phyloP scores from a whole-genome alignment of 2,888 invertebrate species.

The Portevinia maculata region DNA sequence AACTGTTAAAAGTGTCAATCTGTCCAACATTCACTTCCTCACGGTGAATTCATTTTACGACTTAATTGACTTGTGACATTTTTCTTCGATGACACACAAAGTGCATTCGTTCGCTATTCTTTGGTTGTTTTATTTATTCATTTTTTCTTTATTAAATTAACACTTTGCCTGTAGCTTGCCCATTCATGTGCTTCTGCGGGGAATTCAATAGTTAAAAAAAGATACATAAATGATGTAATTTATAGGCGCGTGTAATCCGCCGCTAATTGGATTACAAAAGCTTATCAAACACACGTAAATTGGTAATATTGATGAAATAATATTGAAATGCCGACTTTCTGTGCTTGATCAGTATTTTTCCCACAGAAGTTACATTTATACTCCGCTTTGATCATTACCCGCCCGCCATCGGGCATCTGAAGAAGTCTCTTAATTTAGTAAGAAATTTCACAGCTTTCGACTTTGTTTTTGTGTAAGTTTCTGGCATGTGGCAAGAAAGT shows the following conservation, averaged over 20 bases:
- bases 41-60: constrained; percentile 38
- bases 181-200: neutral
- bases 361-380: constrained; percentile 35
- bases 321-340: constrained; percentile 35
- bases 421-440: constrained; percentile 22
- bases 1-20: too few relatives aligned
- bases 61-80: constrained; percentile 61
- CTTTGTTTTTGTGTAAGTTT: constrained; percentile 32
- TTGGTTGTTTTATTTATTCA: too few relatives aligned
- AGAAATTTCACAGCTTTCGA: constrained; percentile 63
- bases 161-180: constrained; percentile 20
- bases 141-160: constrained; percentile 12
- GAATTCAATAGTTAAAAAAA: neutral
- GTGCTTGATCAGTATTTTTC: constrained; percentile 29
- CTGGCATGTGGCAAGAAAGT: neutral
- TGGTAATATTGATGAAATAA: constrained; percentile 38
- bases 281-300: constrained; percentile 47
- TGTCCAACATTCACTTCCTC: neutral
- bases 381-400: neutral
- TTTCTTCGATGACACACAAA: constrained; percentile 39
- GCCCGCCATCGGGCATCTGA: neutral
- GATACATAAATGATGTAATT: constrained; percentile 38
- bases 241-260: constrained; percentile 55
- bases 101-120: neutral
- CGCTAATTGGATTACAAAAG: constrained; percentile 66